These are phyloP conservation scores for Odontocolon sp. DNA, from an alignment of 2,888 invertebrate genomes.

Conservation along the genomic window DNA sequence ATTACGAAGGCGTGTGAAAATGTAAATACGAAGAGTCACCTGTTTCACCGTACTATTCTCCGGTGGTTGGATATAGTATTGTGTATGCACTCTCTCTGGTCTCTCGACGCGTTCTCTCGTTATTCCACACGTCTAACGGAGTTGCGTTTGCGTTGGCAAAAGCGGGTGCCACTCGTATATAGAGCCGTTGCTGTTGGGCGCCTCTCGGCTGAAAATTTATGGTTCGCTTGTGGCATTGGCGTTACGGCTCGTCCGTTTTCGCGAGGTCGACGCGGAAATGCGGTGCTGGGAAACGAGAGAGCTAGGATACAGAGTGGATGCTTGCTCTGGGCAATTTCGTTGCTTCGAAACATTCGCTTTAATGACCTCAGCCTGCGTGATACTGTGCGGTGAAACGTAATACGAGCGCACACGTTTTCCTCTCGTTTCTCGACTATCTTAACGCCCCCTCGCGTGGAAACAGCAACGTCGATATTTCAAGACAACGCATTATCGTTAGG, in stretches of 20 bases:
- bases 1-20: slow-evolving; percentile 71
- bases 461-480: slow-evolving; percentile 40
- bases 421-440: slow-evolving; percentile 12
- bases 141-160: slow-evolving; percentile 22
- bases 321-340: slow-evolving; percentile 64
- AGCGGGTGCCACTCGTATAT: slow-evolving; percentile 16
- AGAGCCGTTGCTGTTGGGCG: too few species aligned
- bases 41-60: neutral
- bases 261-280: slow-evolving; percentile 46
- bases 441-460: slow-evolving; percentile 11
- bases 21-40: slow-evolving; percentile 65
- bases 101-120: slow-evolving; percentile 36
- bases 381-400: slow-evolving; percentile 61
- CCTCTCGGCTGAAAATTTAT: slow-evolving; percentile 70
- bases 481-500: slow-evolving; percentile 27
- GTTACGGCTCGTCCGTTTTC: slow-evolving; percentile 61
- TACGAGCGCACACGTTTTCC: slow-evolving; percentile 18
- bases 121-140: slow-evolving; percentile 41
- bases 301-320: slow-evolving; percentile 25
- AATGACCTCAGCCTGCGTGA: slow-evolving; percentile 61
- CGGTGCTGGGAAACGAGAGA: neutral
- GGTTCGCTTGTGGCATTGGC: slow-evolving; percentile 65
- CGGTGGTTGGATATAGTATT: neutral
- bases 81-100: slow-evolving; percentile 12
- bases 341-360: slow-evolving; percentile 69